These are phyloP conservation scores for Prochilodus magdalenae DNA, from an alignment of 2,113 vertebrate genomes.

Conservation along the genomic window DNA sequence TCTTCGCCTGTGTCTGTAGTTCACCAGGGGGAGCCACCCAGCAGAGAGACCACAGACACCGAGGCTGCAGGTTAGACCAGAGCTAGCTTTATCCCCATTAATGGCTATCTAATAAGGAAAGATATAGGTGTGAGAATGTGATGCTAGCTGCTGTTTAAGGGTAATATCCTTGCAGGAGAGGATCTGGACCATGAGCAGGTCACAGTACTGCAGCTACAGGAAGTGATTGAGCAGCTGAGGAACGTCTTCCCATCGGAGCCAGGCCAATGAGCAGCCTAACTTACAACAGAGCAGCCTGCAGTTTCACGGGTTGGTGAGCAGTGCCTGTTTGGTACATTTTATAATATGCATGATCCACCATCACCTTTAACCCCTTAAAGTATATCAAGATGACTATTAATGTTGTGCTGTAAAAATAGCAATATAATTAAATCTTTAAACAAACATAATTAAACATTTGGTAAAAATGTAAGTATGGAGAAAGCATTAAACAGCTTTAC, in stretches of 20 bases:
- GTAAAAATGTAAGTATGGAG: too few species aligned
- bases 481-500: too few species aligned
- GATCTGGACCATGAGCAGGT: conserved; percentile 85
- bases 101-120: neutral
- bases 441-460: too few species aligned
- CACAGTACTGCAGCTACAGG: conserved; percentile 92
- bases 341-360: neutral
- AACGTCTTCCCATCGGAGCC: conserved; percentile 89
- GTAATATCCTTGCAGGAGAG: conserved; percentile 77
- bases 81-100: too few species aligned
- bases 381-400: neutral
- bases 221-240: conserved; percentile 96
- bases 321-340: neutral
- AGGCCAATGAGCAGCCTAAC: conserved; percentile 61
- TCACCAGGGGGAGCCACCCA: conserved; percentile 80
- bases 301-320: conserved; percentile 13
- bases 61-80: conserved; percentile 86
- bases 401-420: neutral
- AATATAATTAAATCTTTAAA: too few species aligned
- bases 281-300: neutral
- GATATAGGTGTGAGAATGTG: neutral
- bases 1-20: conserved; percentile 89
- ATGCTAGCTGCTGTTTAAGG: neutral
- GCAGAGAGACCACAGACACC: conserved; percentile 87
- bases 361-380: conserved; percentile 13